Percentiles rank a stretch among this genome's conserved stretches.
phyloP scores from a whole-genome alignment of 2,888 invertebrate species.

The Entomobrya multifasciata region DNA sequence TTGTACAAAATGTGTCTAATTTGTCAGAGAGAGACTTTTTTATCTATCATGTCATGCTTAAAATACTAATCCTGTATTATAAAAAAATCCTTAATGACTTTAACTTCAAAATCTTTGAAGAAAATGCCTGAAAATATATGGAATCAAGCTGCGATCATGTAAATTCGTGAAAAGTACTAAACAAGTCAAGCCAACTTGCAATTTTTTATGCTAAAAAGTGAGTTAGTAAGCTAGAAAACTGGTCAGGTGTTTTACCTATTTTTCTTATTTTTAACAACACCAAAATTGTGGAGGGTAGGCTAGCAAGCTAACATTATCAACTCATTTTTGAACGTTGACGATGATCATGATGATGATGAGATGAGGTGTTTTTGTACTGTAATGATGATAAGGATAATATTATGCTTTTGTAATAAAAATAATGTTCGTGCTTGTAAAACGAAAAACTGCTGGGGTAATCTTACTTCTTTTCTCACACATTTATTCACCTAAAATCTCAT shows the following conservation, averaged over 20 bases:
- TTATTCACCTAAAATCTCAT: background rate
- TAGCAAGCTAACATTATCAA: no score
- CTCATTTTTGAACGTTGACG: background rate
- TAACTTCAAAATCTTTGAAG: background rate
- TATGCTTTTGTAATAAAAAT: background rate
- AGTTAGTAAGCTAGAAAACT: slow-evolving; percentile 17
- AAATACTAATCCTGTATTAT: background rate
- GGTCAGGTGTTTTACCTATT: slow-evolving; percentile 39
- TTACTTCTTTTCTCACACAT: background rate
- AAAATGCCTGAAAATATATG: no score
- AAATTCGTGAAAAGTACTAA: background rate
- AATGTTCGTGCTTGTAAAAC: background rate
- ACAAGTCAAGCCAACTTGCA: background rate
- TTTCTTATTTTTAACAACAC: background rate
- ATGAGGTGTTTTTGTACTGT: background rate
- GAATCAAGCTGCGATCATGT: background rate
- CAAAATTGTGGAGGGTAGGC: slow-evolving; percentile 24
- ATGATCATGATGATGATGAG: slow-evolving; percentile 12
- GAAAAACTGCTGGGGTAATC: slow-evolving; percentile 36
- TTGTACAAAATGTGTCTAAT: slow-evolving; percentile 25
- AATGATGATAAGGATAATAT: background rate
- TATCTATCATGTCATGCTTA: slow-evolving; percentile 7
- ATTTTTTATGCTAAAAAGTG: slow-evolving; percentile 2
- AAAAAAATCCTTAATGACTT: background rate
- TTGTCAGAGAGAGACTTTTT: slow-evolving; percentile 16